phyloP scores from a whole-genome alignment of 2,797 vertebrate genomes.

The Oreonectes daqikongensis region DNA sequence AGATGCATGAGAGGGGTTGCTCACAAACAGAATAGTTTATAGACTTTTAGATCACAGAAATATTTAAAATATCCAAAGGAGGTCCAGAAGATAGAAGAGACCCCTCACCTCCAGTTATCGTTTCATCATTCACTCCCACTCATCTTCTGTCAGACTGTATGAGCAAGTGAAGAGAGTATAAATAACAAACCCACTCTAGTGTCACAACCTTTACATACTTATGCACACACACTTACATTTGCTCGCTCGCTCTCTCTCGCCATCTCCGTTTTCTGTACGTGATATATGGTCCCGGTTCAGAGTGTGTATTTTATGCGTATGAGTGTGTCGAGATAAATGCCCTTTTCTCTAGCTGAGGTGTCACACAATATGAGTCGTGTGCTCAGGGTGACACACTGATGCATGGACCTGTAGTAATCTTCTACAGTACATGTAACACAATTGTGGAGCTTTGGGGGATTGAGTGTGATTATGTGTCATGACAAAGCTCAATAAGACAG shows the following conservation, averaged over 20 bases:
- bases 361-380: background rate
- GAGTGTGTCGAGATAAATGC: background rate
- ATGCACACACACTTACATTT: background rate
- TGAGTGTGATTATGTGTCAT: background rate
- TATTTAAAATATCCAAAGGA: conserved; percentile 14
- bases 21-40: conserved; percentile 13
- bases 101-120: conserved; percentile 2
- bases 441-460: background rate
- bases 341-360: background rate
- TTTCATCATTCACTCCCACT: conserved; percentile 7
- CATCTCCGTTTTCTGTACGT: background rate
- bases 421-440: background rate
- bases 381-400: background rate
- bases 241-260: background rate
- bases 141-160: conserved; percentile 8
- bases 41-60: conserved; percentile 6
- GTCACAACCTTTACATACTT: conserved; percentile 3
- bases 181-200: conserved; percentile 13
- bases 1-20: background rate
- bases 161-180: conserved; percentile 12
- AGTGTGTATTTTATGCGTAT: background rate
- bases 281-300: background rate
- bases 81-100: conserved; percentile 17
- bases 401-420: background rate
- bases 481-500: background rate